These are phyloP conservation scores for Drosophila sucinea DNA, from an alignment of 1,140 invertebrate genomes.

Conservation along the genomic window DNA sequence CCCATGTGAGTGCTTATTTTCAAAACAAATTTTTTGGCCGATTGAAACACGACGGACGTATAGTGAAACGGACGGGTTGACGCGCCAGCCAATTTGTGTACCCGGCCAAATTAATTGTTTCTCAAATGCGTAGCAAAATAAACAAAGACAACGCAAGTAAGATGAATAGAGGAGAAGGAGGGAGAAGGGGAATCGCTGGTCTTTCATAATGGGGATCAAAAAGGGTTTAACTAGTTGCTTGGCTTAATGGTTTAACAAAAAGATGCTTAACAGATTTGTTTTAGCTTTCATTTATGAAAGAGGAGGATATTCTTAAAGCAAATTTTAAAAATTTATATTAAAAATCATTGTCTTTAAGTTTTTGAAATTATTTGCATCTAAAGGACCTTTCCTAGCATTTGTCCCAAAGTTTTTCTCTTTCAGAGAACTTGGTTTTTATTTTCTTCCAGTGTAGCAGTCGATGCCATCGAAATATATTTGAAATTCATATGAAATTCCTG, in stretches of 20 bases:
- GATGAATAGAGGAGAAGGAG: not conserved
- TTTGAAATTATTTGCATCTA: too few relatives aligned
- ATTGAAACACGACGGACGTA: conserved; percentile 29
- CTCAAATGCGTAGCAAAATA: conserved; percentile 69
- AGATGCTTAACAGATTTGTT: too few relatives aligned
- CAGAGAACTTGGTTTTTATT: not conserved
- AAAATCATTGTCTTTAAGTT: too few relatives aligned
- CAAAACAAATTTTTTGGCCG: conserved; percentile 59
- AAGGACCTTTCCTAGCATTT: too few relatives aligned
- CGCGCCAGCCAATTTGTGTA: conserved; percentile 51
- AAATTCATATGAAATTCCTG: conserved; percentile 41
- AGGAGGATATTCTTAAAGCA: too few relatives aligned
- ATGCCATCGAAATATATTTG: conserved; percentile 13
- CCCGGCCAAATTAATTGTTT: conserved; percentile 70
- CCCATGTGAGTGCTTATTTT: conserved; percentile 66
- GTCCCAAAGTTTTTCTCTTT: too few relatives aligned
- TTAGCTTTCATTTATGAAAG: too few relatives aligned
- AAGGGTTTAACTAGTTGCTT: not conserved
- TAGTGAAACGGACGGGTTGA: conserved; percentile 20
- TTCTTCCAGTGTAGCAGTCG: not conserved
- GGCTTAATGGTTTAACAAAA: not conserved
- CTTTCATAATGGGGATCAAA: not conserved
- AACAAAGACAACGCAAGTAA: conserved; percentile 28
- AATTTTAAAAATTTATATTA: too few relatives aligned
- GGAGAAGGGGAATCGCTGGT: not conserved